phyloP scores from a whole-genome alignment of 2,888 invertebrate species.

The Parascotia fuliginaria region DNA sequence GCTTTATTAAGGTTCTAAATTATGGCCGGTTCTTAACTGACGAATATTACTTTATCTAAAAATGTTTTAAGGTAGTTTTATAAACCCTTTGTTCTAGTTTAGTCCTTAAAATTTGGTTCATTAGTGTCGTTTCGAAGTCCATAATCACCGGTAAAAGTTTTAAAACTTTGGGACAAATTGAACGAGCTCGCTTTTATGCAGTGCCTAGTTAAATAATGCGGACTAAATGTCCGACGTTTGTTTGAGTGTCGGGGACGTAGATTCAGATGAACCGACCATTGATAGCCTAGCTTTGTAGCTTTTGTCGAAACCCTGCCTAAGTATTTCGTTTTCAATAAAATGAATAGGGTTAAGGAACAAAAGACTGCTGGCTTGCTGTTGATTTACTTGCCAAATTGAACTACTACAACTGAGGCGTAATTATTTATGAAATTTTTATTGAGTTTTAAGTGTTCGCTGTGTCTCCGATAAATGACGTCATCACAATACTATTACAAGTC shows the following conservation, averaged over 20 bases:
- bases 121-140: conserved; percentile 45
- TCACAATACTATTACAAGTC: too few species aligned
- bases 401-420: neutral
- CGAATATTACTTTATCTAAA: conserved; percentile 43
- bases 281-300: conserved; percentile 16
- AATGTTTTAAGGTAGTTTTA: conserved; percentile 32
- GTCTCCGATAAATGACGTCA: too few species aligned
- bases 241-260: conserved; percentile 41
- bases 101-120: conserved; percentile 28
- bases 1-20: conserved; percentile 60
- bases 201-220: conserved; percentile 35
- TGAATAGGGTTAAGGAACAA: conserved; percentile 19
- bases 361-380: neutral
- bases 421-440: neutral
- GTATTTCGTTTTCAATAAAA: conserved; percentile 3
- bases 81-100: conserved; percentile 40
- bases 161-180: conserved; percentile 48
- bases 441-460: neutral
- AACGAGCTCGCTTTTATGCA: conserved; percentile 42
- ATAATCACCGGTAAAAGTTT: conserved; percentile 45
- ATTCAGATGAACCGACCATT: conserved; percentile 18
- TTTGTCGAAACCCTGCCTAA: conserved; percentile 2
- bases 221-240: conserved; percentile 32
- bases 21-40: conserved; percentile 38
- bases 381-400: neutral